Evolutionary conservation across 1,140 invertebrate species (phyloP).

Genomic region (Ericerus pela): DNA sequence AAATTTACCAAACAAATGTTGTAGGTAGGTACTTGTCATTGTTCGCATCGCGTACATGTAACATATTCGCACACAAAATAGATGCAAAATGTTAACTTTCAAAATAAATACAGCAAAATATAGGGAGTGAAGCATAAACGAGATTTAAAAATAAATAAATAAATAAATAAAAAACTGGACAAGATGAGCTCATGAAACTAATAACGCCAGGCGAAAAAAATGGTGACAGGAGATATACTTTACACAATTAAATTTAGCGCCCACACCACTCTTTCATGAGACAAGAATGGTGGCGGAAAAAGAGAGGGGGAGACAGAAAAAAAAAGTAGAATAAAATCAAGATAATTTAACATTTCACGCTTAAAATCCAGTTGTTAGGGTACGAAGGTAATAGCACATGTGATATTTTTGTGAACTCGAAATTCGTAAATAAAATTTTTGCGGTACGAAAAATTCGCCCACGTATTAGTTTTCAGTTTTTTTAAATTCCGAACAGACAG

Average conservation of each 20-base stretch:
- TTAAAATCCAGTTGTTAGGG: not conserved
- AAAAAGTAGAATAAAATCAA: too few species aligned
- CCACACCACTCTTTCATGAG: not conserved
- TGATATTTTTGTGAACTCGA: not conserved
- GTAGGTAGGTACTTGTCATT: too few species aligned
- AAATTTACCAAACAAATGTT: too few species aligned
- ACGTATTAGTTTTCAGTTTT: too few species aligned
- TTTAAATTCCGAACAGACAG: too few species aligned
- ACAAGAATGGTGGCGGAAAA: not conserved
- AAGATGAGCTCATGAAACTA: too few species aligned
- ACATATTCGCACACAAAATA: too few species aligned
- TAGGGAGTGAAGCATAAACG: not conserved
- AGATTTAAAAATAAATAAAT: not conserved
- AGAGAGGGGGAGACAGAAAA: too few species aligned
- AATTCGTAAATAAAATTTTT: not conserved
- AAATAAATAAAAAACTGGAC: not conserved
- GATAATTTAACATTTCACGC: slow-evolving; percentile 4
- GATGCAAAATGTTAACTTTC: not conserved
- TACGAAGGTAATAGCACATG: not conserved
- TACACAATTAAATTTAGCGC: not conserved
- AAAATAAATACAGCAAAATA: not conserved
- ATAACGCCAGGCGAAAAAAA: too few species aligned
- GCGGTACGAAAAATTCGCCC: too few species aligned
- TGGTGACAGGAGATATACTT: not conserved
- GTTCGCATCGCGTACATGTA: too few species aligned